A percentile compares a stretch with the other conserved stretches of the same genome.
Evolutionary conservation across 2,888 invertebrate genomes (phyloP).

Genomic region (Podotricha telesiphe): DNA sequence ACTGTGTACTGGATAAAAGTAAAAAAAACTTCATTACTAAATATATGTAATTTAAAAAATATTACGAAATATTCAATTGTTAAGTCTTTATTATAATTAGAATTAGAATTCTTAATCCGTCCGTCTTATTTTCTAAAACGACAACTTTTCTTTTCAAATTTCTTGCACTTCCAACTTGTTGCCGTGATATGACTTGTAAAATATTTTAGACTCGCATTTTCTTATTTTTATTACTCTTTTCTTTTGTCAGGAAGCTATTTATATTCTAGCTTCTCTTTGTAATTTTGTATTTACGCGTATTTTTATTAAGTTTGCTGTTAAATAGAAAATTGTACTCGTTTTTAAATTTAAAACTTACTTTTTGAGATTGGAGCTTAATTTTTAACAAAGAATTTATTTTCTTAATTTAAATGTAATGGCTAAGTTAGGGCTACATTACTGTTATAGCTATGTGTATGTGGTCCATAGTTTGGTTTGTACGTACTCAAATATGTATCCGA

Average conservation of each 20-base stretch:
- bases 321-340: background rate
- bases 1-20: too few species aligned
- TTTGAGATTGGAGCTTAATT: too few species aligned
- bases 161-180: slow-evolving; percentile 22
- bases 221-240: slow-evolving; percentile 24
- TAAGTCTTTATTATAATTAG: background rate
- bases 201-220: slow-evolving; percentile 13
- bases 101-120: slow-evolving; percentile 15
- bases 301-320: background rate
- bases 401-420: too few species aligned
- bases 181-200: slow-evolving; percentile 28
- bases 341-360: too few species aligned
- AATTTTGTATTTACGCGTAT: slow-evolving; percentile 1
- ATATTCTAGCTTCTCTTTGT: slow-evolving; percentile 8
- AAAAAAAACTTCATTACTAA: too few species aligned
- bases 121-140: slow-evolving; percentile 20
- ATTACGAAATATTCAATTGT: background rate
- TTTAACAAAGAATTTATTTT: too few species aligned
- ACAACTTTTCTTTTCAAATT: slow-evolving; percentile 13
- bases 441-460: too few species aligned
- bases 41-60: background rate
- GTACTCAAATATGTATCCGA: too few species aligned
- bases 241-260: slow-evolving; percentile 15
- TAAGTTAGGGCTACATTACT: too few species aligned
- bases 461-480: too few species aligned